Evolutionary conservation across 2,888 invertebrate genomes (phyloP).

Genomic region (Nesidiocoris tenuis): DNA sequence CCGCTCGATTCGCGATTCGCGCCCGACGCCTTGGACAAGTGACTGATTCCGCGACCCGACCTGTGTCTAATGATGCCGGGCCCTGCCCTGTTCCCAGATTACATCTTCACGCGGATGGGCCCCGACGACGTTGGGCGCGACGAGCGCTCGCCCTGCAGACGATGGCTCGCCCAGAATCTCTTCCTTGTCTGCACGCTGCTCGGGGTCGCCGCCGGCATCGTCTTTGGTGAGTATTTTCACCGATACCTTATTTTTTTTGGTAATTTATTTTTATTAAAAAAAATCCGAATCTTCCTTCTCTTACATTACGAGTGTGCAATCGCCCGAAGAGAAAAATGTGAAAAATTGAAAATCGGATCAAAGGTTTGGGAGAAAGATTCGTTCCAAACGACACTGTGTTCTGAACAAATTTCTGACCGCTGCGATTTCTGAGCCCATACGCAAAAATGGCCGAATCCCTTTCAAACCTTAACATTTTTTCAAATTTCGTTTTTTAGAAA

Average conservation of each 20-base stretch:
- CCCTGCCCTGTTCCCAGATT: conserved; percentile 65
- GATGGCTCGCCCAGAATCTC: conserved; percentile 71
- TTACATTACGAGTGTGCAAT: no score
- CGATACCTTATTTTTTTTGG: no score
- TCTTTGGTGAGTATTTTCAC: conserved; percentile 64
- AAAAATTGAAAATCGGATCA: no score
- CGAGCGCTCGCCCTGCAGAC: conserved; percentile 38
- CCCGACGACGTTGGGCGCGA: conserved; percentile 55
- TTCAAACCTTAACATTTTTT: no score
- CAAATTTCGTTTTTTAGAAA: no score
- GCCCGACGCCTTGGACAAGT: not conserved
- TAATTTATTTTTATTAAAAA: not conserved
- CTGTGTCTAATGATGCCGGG: conserved; percentile 38
- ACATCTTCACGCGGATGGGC: conserved; percentile 78
- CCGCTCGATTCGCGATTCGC: not conserved
- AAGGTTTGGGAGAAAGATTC: no score
- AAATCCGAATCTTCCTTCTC: no score
- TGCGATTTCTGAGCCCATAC: no score
- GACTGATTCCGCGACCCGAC: not conserved
- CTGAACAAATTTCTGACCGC: no score
- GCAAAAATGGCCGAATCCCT: no score
- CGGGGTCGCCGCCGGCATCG: conserved; percentile 75
- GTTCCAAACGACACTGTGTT: no score
- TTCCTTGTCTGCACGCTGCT: conserved; percentile 76
- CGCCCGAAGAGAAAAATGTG: no score